These are phyloP conservation scores for Girardinichthys multiradiatus DNA, from an alignment of 2,113 vertebrate species.

Conservation along the genomic window DNA sequence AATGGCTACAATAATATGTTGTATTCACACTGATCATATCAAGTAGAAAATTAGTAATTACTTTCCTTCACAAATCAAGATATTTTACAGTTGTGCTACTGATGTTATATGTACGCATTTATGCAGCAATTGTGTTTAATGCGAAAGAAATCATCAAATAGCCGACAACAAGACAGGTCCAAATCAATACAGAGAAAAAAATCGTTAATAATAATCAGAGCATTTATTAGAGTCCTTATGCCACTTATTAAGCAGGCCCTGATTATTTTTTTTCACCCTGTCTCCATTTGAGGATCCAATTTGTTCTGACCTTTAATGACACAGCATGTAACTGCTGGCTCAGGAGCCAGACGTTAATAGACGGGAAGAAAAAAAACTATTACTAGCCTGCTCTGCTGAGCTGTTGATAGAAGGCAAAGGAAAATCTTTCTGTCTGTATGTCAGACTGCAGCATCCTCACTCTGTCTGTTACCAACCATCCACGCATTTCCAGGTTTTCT, in stretches of 20 bases:
- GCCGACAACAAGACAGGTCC: slow-evolving; percentile 59
- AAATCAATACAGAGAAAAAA: slow-evolving; percentile 70
- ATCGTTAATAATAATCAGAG: slow-evolving; percentile 81
- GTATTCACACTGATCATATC: too few species aligned
- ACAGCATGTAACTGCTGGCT: slow-evolving; percentile 71
- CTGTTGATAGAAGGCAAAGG: slow-evolving; percentile 60
- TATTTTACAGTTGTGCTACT: too few species aligned
- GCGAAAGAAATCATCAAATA: slow-evolving; percentile 33
- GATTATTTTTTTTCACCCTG: slow-evolving; percentile 44
- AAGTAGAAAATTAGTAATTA: too few species aligned
- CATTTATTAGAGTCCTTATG: slow-evolving; percentile 73
- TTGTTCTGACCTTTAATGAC: slow-evolving; percentile 77
- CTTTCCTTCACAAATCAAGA: too few species aligned
- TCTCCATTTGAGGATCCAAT: slow-evolving; percentile 73
- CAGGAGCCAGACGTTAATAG: slow-evolving; percentile 75
- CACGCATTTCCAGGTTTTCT: slow-evolving; percentile 31
- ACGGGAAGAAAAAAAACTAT: slow-evolving; percentile 67
- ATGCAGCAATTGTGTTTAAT: slow-evolving; percentile 21
- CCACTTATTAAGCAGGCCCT: slow-evolving; percentile 63
- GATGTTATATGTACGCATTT: not conserved
- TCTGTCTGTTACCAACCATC: slow-evolving; percentile 27
- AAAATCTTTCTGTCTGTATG: slow-evolving; percentile 43
- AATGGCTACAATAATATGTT: too few species aligned
- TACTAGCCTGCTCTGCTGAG: slow-evolving; percentile 57
- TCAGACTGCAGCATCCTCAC: slow-evolving; percentile 39